These are phyloP conservation scores for Stichopus horrens DNA, from an alignment of 53 echinoderm and acorn worm species.

Conservation along the genomic window DNA sequence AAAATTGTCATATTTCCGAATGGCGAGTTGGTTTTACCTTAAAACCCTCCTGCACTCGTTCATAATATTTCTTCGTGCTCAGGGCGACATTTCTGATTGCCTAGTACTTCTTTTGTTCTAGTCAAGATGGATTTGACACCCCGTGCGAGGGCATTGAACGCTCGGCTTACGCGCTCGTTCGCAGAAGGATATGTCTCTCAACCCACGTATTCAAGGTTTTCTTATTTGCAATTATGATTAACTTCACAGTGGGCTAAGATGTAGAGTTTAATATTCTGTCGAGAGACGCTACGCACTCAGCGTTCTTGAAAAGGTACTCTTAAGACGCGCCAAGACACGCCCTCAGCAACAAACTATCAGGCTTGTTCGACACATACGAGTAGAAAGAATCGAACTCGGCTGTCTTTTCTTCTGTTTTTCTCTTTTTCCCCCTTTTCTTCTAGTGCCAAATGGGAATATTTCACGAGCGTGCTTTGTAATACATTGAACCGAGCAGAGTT, in stretches of 20 bases:
- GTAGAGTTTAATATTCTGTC: background rate
- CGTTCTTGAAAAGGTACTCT: constrained; percentile 12
- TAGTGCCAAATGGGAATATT: constrained; percentile 25
- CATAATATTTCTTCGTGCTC: constrained; percentile 3
- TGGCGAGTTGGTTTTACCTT: too few relatives aligned
- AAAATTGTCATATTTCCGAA: too few relatives aligned
- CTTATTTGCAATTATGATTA: constrained; percentile 46
- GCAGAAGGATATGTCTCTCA: constrained; percentile 25
- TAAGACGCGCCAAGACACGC: constrained; percentile 16
- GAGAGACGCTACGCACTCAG: constrained; percentile 17
- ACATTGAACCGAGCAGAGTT: background rate
- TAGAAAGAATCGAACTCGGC: background rate
- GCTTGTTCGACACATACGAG: constrained; percentile 20
- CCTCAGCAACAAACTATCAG: constrained; percentile 10
- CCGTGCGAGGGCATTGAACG: constrained; percentile 45
- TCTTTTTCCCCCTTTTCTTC: background rate
- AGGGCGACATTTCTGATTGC: constrained; percentile 17
- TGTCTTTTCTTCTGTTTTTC: background rate
- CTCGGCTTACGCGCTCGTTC: constrained; percentile 1
- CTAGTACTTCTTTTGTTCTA: constrained; percentile 21
- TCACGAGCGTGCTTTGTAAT: constrained; percentile 10
- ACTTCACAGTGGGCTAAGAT: background rate
- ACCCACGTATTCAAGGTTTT: constrained; percentile 35
- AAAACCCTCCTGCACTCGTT: background rate
- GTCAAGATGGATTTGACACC: constrained; percentile 16